Conservation (phyloP, 2,888 invertebrate genomes). For the Ischnus inquisitorius region DNA sequence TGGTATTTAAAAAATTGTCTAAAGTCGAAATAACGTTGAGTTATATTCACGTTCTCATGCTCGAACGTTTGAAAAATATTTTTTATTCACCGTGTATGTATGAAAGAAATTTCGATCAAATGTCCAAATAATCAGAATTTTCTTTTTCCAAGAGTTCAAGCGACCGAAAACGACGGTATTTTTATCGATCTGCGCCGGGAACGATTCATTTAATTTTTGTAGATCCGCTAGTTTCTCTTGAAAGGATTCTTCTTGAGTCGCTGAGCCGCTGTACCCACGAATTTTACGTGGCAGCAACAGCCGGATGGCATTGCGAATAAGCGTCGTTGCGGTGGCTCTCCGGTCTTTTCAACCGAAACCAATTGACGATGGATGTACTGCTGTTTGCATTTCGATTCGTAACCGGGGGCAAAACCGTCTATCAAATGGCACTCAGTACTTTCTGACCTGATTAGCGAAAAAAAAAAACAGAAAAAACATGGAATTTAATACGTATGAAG, state of each 20-base stretch:
- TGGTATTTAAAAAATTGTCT: too few relatives aligned
- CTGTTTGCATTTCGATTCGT: slow-evolving; percentile 87
- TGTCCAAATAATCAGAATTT: not conserved
- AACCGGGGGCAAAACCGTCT: slow-evolving; percentile 83
- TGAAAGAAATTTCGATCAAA: not conserved
- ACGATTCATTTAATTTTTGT: slow-evolving; percentile 15
- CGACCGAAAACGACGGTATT: not conserved
- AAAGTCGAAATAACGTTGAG: too few relatives aligned
- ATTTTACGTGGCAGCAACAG: slow-evolving; percentile 89
- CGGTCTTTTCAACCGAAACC: slow-evolving; percentile 85
- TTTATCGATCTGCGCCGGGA: not conserved
- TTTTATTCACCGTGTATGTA: not conserved
- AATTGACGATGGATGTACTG: slow-evolving; percentile 87
- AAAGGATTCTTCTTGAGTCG: slow-evolving; percentile 66
- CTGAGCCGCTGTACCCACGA: slow-evolving; percentile 66
- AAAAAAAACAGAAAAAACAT: slow-evolving; percentile 13
- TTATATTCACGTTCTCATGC: not conserved
- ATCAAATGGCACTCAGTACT: slow-evolving; percentile 81
- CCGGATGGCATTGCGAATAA: slow-evolving; percentile 90
- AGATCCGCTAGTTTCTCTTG: slow-evolving; percentile 22
- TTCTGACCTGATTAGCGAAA: slow-evolving; percentile 75
- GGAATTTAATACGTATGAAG: not conserved
- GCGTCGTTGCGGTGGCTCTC: slow-evolving; percentile 82
- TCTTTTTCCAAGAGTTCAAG: not conserved
- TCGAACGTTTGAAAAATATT: not conserved